phyloP scores from a whole-genome alignment of 1,140 invertebrate species.

The Drosophila parabipectinata region DNA sequence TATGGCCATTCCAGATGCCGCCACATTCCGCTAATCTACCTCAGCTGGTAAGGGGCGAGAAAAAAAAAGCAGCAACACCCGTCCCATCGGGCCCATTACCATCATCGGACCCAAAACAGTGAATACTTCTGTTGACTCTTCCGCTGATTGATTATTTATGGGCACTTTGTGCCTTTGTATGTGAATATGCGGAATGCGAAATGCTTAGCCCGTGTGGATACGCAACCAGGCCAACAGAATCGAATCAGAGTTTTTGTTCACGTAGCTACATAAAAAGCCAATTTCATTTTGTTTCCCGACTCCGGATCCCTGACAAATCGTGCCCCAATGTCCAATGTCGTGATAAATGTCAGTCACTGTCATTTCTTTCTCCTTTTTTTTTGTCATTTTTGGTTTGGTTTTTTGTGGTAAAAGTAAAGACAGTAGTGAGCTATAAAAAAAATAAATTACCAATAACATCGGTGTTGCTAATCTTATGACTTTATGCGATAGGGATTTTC shows the following conservation, averaged over 20 bases:
- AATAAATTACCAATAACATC: constrained; percentile 57
- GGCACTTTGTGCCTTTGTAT: constrained; percentile 26
- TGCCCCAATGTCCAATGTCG: constrained; percentile 56
- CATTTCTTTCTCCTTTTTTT: constrained; percentile 21
- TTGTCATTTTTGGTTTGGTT: constrained; percentile 16
- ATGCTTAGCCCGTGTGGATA: constrained; percentile 32
- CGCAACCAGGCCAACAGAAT: constrained; percentile 34
- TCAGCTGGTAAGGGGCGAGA: background rate
- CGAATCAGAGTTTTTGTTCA: constrained; percentile 24
- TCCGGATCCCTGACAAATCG: constrained; percentile 67
- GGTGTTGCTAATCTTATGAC: constrained; percentile 27
- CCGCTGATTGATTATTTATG: constrained; percentile 52
- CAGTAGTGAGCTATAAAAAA: constrained; percentile 32
- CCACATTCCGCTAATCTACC: constrained; percentile 25
- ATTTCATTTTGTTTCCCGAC: constrained; percentile 53
- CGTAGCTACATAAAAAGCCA: constrained; percentile 70
- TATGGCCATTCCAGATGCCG: constrained; percentile 18
- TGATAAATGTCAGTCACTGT: constrained; percentile 75
- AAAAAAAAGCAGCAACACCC: background rate
- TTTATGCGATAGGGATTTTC: constrained; percentile 20
- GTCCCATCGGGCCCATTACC: constrained; percentile 29
- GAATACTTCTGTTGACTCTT: constrained; percentile 44
- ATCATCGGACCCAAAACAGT: constrained; percentile 24
- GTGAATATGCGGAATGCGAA: constrained; percentile 32
- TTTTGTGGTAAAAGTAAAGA: constrained; percentile 35